These are phyloP conservation scores for Falco naumanni DNA, from an alignment of 2,797 vertebrate species.

Conservation along the genomic window DNA sequence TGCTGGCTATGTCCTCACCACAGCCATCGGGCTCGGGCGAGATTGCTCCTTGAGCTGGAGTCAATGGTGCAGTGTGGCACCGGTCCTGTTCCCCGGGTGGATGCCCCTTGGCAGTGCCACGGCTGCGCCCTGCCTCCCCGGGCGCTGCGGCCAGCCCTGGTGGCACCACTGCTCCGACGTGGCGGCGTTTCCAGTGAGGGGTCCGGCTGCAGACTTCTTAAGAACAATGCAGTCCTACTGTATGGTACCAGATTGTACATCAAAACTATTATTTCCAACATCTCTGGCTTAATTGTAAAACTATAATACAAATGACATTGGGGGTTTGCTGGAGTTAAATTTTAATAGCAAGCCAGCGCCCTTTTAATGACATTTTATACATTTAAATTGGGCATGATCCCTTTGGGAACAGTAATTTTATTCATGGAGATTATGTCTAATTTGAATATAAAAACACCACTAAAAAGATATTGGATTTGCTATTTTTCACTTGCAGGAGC, in stretches of 20 bases:
- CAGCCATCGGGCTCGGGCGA: rapidly evolving
- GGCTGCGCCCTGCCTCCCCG: neutral
- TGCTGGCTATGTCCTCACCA: rapidly evolving
- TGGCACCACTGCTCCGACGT: neutral
- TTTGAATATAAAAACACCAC: conserved; percentile 73
- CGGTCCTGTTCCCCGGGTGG: rapidly evolving
- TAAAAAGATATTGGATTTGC: conserved; percentile 57
- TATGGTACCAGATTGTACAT: conserved; percentile 33
- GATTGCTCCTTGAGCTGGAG: neutral
- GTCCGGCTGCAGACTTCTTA: neutral
- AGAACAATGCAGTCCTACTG: conserved; percentile 42
- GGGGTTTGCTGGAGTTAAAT: conserved; percentile 61
- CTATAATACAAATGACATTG: conserved; percentile 37
- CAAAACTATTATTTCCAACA: conserved; percentile 31
- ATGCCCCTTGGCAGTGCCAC: rapidly evolving
- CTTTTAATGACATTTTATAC: conserved; percentile 64
- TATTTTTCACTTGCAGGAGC: conserved; percentile 48
- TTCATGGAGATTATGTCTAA: conserved; percentile 73
- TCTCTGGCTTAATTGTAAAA: conserved; percentile 35
- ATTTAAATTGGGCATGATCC: conserved; percentile 70
- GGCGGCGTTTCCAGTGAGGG: rapidly evolving
- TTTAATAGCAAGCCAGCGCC: conserved; percentile 49
- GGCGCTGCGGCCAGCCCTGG: rapidly evolving
- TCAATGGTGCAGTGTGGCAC: neutral
- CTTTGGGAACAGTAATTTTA: conserved; percentile 76